phyloP scores from a whole-genome alignment of 2,797 vertebrate genomes.

The Gadopsis bispinosus region DNA sequence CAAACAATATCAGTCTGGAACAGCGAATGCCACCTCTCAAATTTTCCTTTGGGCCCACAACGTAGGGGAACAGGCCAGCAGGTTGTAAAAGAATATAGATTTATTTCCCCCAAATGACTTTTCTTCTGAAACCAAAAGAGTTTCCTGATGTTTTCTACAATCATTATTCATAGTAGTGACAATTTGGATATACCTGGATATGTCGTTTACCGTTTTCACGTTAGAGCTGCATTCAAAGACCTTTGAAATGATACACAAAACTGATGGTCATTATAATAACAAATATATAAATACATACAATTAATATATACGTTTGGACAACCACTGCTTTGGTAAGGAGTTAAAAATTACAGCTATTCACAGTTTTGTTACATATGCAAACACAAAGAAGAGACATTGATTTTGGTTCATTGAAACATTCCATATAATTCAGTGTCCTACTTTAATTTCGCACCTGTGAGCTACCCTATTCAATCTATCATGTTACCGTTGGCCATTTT shows the following conservation, averaged over 20 bases:
- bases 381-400: neutral
- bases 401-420: neutral
- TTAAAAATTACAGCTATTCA: neutral
- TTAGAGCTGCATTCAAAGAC: neutral
- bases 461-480: constrained; percentile 4
- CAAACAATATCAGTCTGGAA: constrained; percentile 60
- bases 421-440: neutral
- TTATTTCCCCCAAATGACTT: constrained; percentile 27
- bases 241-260: neutral
- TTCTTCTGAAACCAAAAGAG: constrained; percentile 49
- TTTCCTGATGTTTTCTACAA: constrained; percentile 16
- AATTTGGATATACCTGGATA: constrained; percentile 27
- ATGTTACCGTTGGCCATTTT: constrained; percentile 12
- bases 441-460: constrained; percentile 19
- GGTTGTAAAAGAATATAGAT: constrained; percentile 66
- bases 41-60: constrained; percentile 57
- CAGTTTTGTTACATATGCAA: neutral
- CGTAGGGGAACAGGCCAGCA: constrained; percentile 45
- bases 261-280: neutral
- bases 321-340: neutral
- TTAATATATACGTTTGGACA: neutral
- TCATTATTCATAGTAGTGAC: constrained; percentile 4
- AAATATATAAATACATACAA: too few relatives aligned
- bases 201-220: constrained; percentile 7
- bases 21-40: constrained; percentile 55